phyloP scores from a whole-genome alignment of 2,113 vertebrate species.

The Labeo catla region DNA sequence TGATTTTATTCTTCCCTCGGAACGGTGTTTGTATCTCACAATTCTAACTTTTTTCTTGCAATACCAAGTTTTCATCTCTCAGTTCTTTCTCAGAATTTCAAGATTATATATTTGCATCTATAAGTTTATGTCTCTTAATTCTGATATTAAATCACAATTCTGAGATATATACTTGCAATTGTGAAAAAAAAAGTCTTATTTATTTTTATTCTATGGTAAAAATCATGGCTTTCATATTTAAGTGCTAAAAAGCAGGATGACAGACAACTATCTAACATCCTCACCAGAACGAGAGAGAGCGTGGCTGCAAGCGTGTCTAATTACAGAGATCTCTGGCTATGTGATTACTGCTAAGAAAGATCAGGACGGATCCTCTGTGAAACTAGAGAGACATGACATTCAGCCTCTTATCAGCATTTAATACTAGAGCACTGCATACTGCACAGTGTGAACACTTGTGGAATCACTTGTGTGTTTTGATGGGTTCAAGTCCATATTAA shows the following conservation, averaged over 20 bases:
- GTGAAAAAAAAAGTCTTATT: background rate
- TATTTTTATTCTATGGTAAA: too few species aligned
- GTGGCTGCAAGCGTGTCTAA: background rate
- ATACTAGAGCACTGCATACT: background rate
- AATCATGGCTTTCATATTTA: background rate
- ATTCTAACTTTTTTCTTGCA: too few species aligned
- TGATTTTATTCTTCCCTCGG: too few species aligned
- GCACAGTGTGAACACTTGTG: background rate
- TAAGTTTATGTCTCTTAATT: too few species aligned
- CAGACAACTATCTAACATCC: background rate
- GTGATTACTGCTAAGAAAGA: slow-evolving; percentile 9
- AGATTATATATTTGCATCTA: too few species aligned
- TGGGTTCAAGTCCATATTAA: too few species aligned
- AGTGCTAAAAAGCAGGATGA: background rate
- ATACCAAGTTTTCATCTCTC: too few species aligned
- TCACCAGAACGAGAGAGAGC: background rate
- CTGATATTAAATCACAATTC: too few species aligned
- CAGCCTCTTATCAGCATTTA: background rate
- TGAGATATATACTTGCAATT: too few species aligned
- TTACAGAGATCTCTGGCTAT: background rate
- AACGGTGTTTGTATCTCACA: too few species aligned
- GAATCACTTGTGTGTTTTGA: background rate
- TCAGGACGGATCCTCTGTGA: background rate
- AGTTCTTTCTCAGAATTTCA: too few species aligned
- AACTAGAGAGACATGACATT: background rate